These are phyloP conservation scores for Cactoblastis cactorum DNA, from an alignment of 2,888 invertebrate species.

Conservation along the genomic window DNA sequence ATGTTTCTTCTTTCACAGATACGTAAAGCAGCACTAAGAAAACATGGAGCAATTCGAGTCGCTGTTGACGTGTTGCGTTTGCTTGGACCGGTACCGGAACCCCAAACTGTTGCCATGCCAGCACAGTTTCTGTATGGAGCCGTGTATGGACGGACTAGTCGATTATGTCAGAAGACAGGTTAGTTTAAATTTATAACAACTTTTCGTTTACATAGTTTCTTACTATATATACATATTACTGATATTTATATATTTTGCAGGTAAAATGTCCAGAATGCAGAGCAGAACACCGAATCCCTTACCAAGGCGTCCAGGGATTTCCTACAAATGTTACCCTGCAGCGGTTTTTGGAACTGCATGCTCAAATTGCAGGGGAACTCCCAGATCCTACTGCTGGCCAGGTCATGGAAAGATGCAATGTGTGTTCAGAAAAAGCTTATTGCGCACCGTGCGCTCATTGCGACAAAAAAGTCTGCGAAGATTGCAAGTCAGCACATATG, in stretches of 20 bases:
- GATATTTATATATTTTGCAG: constrained; percentile 57
- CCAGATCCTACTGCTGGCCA: constrained; percentile 95
- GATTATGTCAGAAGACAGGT: constrained; percentile 96
- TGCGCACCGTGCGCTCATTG: constrained; percentile 95
- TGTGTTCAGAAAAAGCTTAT: constrained; percentile 95
- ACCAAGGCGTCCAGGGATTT: constrained; percentile 95
- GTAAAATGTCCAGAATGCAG: constrained; percentile 99
- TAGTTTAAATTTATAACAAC: constrained; percentile 25
- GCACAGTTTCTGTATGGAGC: constrained; percentile 99
- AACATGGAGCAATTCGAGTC: constrained; percentile 97
- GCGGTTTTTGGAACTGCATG: constrained; percentile 95
- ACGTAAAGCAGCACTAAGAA: constrained; percentile 46
- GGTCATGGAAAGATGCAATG: constrained; percentile 95
- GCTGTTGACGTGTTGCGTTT: constrained; percentile 98
- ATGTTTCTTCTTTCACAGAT: constrained; percentile 45
- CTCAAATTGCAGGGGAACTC: constrained; percentile 93
- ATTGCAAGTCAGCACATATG: constrained; percentile 97
- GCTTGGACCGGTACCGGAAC: constrained; percentile 96
- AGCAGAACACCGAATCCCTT: constrained; percentile 97
- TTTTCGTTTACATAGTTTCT: no score
- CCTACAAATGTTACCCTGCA: constrained; percentile 98
- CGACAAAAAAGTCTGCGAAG: constrained; percentile 97
- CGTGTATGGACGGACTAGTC: constrained; percentile 98
- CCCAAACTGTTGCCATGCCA: constrained; percentile 99
- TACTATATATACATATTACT: no score